Conservation (phyloP, 2,113 vertebrate genomes). For the Phaethornis superciliosus region DNA sequence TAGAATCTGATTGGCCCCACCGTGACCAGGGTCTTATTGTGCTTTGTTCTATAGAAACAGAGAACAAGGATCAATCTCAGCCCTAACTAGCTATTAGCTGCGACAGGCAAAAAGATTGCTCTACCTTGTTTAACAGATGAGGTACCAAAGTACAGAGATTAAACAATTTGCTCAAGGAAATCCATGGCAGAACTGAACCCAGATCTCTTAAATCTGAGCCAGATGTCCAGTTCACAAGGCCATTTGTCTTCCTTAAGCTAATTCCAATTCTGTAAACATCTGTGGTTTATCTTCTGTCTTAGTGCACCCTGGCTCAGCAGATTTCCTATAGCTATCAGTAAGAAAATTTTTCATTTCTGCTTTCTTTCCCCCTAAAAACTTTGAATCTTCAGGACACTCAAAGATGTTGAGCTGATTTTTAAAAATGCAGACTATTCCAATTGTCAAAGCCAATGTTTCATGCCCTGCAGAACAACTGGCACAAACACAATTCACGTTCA, state of each 20-base stretch:
- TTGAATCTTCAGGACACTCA: background rate
- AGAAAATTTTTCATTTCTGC: background rate
- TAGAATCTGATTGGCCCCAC: background rate
- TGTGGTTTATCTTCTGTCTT: constrained; percentile 4
- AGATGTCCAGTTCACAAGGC: constrained; percentile 15
- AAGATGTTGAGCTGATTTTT: background rate
- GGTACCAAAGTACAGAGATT: constrained; percentile 13
- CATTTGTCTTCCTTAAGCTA: constrained; percentile 22
- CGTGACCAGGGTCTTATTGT: background rate
- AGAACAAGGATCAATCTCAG: background rate
- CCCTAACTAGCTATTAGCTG: background rate
- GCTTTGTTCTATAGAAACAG: background rate
- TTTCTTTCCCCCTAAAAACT: background rate
- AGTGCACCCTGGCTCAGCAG: background rate
- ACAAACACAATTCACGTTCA: background rate
- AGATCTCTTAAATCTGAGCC: constrained; percentile 16
- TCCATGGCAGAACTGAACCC: background rate
- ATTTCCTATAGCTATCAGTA: background rate
- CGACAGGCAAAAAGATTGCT: background rate
- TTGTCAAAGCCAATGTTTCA: background rate
- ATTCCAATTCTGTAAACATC: constrained; percentile 21
- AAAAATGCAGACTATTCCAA: background rate
- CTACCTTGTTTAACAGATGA: constrained; percentile 37
- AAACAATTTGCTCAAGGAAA: constrained; percentile 43
- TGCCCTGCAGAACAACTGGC: background rate